Evolutionary conservation across 1,140 invertebrate genomes (phyloP).

Genomic region (Aphidius ervi): DNA sequence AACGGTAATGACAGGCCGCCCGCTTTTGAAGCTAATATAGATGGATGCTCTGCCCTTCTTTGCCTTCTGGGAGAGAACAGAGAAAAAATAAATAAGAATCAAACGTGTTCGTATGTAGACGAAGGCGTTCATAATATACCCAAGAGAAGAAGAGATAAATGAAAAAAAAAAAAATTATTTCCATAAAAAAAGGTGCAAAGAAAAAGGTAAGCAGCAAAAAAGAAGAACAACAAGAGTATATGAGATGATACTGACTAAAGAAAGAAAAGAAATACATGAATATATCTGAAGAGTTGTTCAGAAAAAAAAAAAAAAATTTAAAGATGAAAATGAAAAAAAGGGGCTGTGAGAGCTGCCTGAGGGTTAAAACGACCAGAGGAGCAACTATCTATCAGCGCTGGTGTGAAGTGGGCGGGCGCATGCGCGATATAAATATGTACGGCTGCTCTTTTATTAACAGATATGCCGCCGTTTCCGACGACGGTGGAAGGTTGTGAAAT

Average conservation of each 20-base stretch:
- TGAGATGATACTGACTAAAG: no score
- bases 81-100: conserved; percentile 15
- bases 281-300: not conserved
- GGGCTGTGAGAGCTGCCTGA: conserved; percentile 19
- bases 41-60: conserved; percentile 54
- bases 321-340: conserved; percentile 4
- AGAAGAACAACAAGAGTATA: conserved; percentile 13
- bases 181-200: conserved; percentile 5
- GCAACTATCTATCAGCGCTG: conserved; percentile 55
- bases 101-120: conserved; percentile 15
- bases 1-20: conserved; percentile 55
- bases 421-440: conserved; percentile 52
- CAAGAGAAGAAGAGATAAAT: not conserved
- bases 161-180: not conserved
- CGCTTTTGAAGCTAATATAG: conserved; percentile 56
- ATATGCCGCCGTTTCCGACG: conserved; percentile 37
- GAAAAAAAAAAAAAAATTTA: not conserved
- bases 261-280: no score
- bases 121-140: conserved; percentile 6
- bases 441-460: conserved; percentile 54
- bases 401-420: conserved; percentile 55
- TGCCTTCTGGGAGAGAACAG: conserved; percentile 36
- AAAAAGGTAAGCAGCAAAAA: conserved; percentile 6
- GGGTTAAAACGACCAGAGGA: conserved; percentile 37
- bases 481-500: conserved; percentile 19